Percentiles rank a stretch among this genome's conserved stretches.
Evolutionary conservation across 2,888 invertebrate genomes (phyloP).

Genomic region (Ochropleura plecta): DNA sequence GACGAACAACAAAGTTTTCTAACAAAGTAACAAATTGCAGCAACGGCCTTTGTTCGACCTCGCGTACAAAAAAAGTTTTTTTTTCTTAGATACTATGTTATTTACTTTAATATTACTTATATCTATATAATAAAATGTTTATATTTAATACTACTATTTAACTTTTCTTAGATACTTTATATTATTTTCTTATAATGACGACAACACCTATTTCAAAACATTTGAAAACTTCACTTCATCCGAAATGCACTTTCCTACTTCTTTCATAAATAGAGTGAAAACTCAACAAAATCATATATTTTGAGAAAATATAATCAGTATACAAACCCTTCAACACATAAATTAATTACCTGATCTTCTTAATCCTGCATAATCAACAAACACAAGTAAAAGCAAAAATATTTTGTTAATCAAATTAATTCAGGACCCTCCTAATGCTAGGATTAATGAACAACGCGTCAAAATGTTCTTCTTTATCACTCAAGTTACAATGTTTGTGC

Average conservation of each 20-base stretch:
- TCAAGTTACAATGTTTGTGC: constrained; percentile 54
- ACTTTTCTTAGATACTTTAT: no score
- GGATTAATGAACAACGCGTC: constrained; percentile 29
- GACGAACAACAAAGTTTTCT: no score
- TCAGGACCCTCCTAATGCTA: constrained; percentile 38
- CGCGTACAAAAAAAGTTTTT: no score
- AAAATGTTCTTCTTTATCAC: constrained; percentile 43
- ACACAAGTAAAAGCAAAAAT: constrained; percentile 44
- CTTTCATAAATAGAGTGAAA: background rate
- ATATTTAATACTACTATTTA: no score
- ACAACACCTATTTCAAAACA: no score
- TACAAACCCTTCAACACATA: background rate
- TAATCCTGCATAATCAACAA: constrained; percentile 21
- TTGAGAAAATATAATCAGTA: background rate
- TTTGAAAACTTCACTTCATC: no score
- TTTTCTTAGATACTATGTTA: no score
- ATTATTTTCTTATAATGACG: no score
- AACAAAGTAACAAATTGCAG: no score
- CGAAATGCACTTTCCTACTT: background rate
- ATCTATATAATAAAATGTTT: no score
- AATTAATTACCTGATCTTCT: constrained; percentile 11
- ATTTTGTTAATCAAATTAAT: constrained; percentile 50
- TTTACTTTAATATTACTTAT: no score
- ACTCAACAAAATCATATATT: background rate
- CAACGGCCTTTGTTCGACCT: no score